Evolutionary conservation across 2,888 invertebrate genomes (phyloP).

Genomic region (Hermodice carunculata): DNA sequence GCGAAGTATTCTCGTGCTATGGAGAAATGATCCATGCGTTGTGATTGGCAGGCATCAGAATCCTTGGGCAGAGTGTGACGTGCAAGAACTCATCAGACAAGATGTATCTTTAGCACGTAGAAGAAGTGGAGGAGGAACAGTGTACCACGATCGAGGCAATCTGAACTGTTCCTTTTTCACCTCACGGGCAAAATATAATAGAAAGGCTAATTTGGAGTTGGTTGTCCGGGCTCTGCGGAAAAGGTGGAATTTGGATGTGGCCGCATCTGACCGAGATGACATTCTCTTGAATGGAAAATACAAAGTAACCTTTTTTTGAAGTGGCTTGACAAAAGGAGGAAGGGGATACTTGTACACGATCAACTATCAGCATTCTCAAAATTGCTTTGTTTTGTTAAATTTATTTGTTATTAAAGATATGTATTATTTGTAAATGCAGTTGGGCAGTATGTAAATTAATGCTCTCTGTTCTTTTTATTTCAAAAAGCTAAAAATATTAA

Average conservation of each 20-base stretch:
- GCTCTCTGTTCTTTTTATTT: too few relatives aligned
- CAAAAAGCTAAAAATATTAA: too few relatives aligned
- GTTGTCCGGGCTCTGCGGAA: slow-evolving; percentile 86
- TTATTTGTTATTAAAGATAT: too few relatives aligned
- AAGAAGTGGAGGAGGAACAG: slow-evolving; percentile 95
- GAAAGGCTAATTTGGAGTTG: slow-evolving; percentile 88
- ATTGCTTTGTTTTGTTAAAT: too few relatives aligned
- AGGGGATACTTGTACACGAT: too few relatives aligned
- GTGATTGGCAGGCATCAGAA: slow-evolving; percentile 98
- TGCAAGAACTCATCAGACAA: slow-evolving; percentile 76
- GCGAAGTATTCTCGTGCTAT: slow-evolving; percentile 84
- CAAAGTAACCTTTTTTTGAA: too few relatives aligned
- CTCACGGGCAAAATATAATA: slow-evolving; percentile 83
- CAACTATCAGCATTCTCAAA: too few relatives aligned
- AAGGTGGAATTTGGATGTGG: slow-evolving; percentile 82
- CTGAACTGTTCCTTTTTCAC: slow-evolving; percentile 87
- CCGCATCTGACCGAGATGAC: slow-evolving; percentile 87
- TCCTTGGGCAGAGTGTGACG: slow-evolving; percentile 93
- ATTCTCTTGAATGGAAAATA: slow-evolving; percentile 80
- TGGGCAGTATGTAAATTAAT: too few relatives aligned
- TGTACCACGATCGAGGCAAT: slow-evolving; percentile 91
- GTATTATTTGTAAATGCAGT: too few relatives aligned
- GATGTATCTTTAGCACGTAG: slow-evolving; percentile 86
- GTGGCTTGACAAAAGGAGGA: too few relatives aligned
- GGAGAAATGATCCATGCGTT: slow-evolving; percentile 94